These are phyloP conservation scores for Aramus guarauna DNA, from an alignment of 2,113 vertebrate species.

Conservation along the genomic window DNA sequence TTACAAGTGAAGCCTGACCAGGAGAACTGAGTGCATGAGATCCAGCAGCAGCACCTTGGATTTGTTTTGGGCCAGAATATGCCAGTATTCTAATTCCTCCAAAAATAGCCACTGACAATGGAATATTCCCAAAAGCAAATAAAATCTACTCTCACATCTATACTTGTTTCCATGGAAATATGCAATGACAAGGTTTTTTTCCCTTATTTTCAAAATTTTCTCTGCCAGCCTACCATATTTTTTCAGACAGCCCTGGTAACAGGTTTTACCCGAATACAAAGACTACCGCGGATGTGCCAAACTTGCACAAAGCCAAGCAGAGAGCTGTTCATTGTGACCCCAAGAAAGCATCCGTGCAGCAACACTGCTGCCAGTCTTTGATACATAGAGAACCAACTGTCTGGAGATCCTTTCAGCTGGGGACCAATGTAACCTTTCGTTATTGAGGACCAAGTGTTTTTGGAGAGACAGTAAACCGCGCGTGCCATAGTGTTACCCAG, in stretches of 20 bases:
- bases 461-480: not conserved
- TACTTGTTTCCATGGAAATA: conserved; percentile 23
- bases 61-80: not conserved
- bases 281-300: not conserved
- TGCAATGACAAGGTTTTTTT: not conserved
- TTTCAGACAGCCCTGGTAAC: not conserved
- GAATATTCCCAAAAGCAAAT: not conserved
- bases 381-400: not conserved
- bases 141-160: not conserved
- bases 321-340: not conserved
- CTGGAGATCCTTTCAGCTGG: not conserved
- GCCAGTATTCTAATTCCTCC: not conserved
- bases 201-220: not conserved
- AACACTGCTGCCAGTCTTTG: not conserved
- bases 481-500: not conserved
- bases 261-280: not conserved
- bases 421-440: not conserved
- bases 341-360: not conserved
- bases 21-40: not conserved
- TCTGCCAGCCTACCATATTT: not conserved
- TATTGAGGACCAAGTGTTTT: not conserved
- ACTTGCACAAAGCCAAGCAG: not conserved
- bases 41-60: not conserved
- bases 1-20: not conserved
- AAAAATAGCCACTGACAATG: not conserved